These are phyloP conservation scores for Tinea semifulvella DNA, from an alignment of 2,888 invertebrate species.

Conservation along the genomic window DNA sequence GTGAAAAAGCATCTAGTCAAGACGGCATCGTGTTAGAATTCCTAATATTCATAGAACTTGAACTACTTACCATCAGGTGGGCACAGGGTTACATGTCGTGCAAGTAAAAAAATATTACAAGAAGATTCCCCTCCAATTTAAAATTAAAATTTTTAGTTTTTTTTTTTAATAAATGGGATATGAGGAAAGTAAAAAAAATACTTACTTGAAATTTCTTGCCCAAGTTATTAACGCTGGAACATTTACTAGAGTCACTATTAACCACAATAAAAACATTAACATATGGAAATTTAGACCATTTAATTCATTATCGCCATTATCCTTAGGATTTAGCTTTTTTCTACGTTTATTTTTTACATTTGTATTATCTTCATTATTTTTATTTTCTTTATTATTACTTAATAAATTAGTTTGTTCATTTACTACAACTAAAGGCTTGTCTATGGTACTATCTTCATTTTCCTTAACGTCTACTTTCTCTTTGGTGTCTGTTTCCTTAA, in stretches of 20 bases:
- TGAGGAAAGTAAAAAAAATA: conserved; percentile 19
- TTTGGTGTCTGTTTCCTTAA: conserved; percentile 16
- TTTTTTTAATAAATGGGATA: no score
- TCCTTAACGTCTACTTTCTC: conserved; percentile 17
- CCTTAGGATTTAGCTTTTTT: neutral
- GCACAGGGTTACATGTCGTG: no score
- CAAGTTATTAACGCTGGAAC: conserved; percentile 79
- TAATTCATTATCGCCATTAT: conserved; percentile 27
- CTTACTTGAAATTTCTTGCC: conserved; percentile 82
- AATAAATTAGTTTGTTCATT: conserved; percentile 14
- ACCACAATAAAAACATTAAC: conserved; percentile 75
- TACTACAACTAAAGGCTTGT: neutral
- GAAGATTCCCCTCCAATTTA: no score
- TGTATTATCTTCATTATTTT: conserved; percentile 12
- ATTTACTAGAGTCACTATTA: conserved; percentile 72
- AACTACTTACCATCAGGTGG: no score
- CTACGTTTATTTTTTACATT: conserved; percentile 19
- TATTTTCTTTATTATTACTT: conserved; percentile 15
- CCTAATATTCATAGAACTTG: no score
- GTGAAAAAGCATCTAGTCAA: no score
- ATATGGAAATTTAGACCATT: conserved; percentile 76
- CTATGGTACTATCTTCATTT: conserved; percentile 9
- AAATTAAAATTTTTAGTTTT: no score
- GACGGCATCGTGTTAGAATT: no score
- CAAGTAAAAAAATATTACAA: no score